These are phyloP conservation scores for Eublepharis macularius DNA, from an alignment of 2,113 vertebrate species.

Conservation along the genomic window DNA sequence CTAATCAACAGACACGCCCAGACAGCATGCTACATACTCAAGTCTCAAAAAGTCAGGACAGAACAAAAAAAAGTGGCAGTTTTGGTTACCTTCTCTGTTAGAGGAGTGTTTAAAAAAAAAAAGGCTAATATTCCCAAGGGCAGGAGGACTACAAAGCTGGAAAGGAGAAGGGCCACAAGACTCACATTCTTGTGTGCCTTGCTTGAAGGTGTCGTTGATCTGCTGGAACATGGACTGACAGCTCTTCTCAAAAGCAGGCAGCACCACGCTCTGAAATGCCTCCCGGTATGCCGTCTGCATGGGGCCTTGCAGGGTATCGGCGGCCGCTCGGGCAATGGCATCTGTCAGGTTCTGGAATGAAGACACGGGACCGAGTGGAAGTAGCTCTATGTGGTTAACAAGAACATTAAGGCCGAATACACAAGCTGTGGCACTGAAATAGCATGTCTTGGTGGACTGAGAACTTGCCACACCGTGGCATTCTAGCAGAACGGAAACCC, in stretches of 20 bases:
- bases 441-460: neutral
- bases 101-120: too few species aligned
- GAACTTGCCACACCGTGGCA: neutral
- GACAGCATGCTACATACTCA: too few species aligned
- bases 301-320: constrained; percentile 91
- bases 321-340: constrained; percentile 87
- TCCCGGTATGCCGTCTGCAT: constrained; percentile 94
- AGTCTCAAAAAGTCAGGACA: too few species aligned
- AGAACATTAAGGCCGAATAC: neutral
- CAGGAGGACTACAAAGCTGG: accelerated
- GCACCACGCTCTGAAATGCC: constrained; percentile 89
- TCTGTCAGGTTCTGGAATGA: constrained; percentile 87
- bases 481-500: too few species aligned
- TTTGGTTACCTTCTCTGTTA: too few species aligned
- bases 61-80: too few species aligned
- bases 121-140: neutral
- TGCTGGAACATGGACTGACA: constrained; percentile 99
- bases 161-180: neutral
- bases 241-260: constrained; percentile 94
- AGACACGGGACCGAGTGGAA: constrained; percentile 5
- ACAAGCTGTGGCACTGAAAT: accelerated
- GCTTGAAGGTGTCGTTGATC: constrained; percentile 97
- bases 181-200: constrained; percentile 97
- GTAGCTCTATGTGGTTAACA: neutral
- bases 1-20: too few species aligned